Evolutionary conservation across 2,797 vertebrate species (phyloP).

Genomic region (Enteromius treurensis): DNA sequence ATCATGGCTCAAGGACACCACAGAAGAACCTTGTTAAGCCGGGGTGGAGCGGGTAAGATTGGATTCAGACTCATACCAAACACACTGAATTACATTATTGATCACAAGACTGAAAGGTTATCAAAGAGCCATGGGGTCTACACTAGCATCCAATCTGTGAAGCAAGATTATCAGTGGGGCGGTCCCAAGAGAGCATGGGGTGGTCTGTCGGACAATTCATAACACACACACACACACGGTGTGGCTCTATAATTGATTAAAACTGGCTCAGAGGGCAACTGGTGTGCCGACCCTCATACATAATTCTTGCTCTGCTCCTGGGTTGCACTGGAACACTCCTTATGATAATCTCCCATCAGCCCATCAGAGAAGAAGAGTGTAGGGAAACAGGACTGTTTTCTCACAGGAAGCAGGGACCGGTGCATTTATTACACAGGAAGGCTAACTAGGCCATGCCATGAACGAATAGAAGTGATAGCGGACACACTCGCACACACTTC

Average conservation of each 20-base stretch:
- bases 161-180: conserved; percentile 5
- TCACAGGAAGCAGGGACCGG: background rate
- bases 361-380: background rate
- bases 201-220: conserved; percentile 17
- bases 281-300: conserved; percentile 24
- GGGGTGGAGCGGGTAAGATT: conserved; percentile 48
- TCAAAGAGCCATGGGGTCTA: conserved; percentile 46
- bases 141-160: conserved; percentile 49
- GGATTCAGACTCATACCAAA: conserved; percentile 40
- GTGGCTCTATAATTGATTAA: conserved; percentile 37
- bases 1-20: conserved; percentile 40
- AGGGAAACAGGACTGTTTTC: background rate
- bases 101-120: conserved; percentile 54
- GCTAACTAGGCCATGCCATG: conserved; percentile 37
- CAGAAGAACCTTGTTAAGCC: conserved; percentile 43
- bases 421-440: conserved; percentile 13
- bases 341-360: conserved; percentile 34
- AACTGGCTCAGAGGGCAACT: conserved; percentile 34
- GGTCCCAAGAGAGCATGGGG: conserved; percentile 21
- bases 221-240: background rate
- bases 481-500: conserved; percentile 12
- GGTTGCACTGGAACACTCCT: background rate
- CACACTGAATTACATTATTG: conserved; percentile 58
- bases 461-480: conserved; percentile 15
- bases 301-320: conserved; percentile 19